Evolutionary conservation across 2,888 invertebrate species (phyloP), one percentile per base, ranked within the genome.

Genomic region (Boloria selene): DNA sequence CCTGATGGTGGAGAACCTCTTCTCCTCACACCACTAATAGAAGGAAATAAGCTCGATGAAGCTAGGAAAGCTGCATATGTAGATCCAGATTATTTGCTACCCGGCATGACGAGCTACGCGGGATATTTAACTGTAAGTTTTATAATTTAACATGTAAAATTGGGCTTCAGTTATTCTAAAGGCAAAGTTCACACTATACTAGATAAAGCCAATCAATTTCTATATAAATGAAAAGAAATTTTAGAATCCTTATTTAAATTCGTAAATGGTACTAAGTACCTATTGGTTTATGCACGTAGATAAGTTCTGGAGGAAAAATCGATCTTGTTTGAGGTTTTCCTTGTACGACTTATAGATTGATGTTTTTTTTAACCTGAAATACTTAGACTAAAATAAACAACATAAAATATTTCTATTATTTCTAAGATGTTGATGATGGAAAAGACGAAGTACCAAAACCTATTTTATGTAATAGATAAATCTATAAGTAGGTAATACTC

Each of bases 21-120:
- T 0, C 90, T 93, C 17, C 86, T 95, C 10, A 93, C 93, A 0
- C 93, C 93, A 0, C 88, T 84, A 59, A 92, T 95, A 16, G 93
- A 94, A 70, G 80, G 86, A 22, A 93, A 93, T 10, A 87, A 92
- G 68, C 73, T 93, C 22, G 85, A 92, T 13, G 88, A 92, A 72
- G 94, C 93, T 0, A 87, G 90, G 64, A 80, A 85, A 45, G 87
- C 88, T 0, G 91, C 93, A 0, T 79, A 74, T 44, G 93, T 93
- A 0, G 86, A 89, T 55, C 81, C 88, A 0, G 87, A 82, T 0
- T 85, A 83, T 62, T 61, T 91, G 58, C 72, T 91, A 13, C 88
- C 89, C n/a, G 88, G 84, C 56, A 87, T 93, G 74, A 89, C 90
- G 13, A 93, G 93, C 69, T 92, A 92, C 70, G 86, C 93, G 47